Percentiles rank a stretch among this genome's conserved stretches.
Evolutionary conservation across 2,888 invertebrate species (phyloP).

Genomic region (Entomobrya multifasciata): DNA sequence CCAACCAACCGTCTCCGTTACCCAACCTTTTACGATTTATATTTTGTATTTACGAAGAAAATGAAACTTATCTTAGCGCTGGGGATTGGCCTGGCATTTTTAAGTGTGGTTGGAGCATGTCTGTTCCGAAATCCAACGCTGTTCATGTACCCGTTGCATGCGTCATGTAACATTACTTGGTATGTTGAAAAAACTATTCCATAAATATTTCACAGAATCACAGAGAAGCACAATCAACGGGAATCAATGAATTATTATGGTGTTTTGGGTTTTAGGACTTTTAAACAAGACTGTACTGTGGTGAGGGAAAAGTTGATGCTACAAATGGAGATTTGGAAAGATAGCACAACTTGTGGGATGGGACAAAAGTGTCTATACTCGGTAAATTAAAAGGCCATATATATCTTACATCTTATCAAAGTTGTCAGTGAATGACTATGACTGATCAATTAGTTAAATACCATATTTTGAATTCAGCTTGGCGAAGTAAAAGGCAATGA

Average conservation of each 20-base stretch:
- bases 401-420: no score
- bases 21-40: constrained; percentile 2
- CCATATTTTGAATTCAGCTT: constrained; percentile 38
- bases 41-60: constrained; percentile 49
- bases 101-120: constrained; percentile 69
- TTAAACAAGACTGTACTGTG: constrained; percentile 76
- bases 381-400: no score
- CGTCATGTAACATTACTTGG: constrained; percentile 79
- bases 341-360: constrained; percentile 77
- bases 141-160: constrained; percentile 79
- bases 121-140: constrained; percentile 78
- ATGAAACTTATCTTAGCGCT: constrained; percentile 59
- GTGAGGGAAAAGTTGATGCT: constrained; percentile 76
- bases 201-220: neutral
- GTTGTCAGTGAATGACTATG: no score
- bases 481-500: constrained; percentile 67
- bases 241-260: no score
- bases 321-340: constrained; percentile 80
- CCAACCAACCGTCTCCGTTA: neutral
- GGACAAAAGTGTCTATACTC: constrained; percentile 80
- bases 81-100: constrained; percentile 32
- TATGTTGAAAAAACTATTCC: constrained; percentile 57
- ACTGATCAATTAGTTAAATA: no score
- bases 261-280: constrained; percentile 75
- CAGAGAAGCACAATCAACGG: no score